Percentiles rank a stretch among this genome's conserved stretches.
Conservation (phyloP, 2,888 invertebrate genomes). For the Xestobium rufovillosum region DNA sequence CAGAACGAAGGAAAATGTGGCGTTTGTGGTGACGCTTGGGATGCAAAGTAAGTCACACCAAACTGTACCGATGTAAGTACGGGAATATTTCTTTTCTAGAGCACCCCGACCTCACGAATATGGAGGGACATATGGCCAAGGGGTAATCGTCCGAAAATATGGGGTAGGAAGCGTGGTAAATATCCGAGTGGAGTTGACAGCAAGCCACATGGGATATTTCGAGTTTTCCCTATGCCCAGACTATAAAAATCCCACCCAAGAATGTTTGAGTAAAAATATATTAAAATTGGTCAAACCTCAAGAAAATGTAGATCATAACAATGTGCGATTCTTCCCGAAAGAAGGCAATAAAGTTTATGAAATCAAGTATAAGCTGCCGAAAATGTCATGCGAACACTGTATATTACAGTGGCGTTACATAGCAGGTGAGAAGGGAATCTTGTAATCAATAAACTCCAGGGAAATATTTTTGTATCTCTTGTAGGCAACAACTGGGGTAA, state of each 20-base stretch:
- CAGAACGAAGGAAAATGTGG: slow-evolving; percentile 79
- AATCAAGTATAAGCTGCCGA: slow-evolving; percentile 49
- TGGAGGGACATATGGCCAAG: slow-evolving; percentile 76
- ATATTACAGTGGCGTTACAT: slow-evolving; percentile 84
- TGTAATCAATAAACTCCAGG: slow-evolving; percentile 1
- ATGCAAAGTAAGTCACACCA: slow-evolving; percentile 42
- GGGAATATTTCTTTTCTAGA: slow-evolving; percentile 26
- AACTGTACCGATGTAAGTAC: background rate
- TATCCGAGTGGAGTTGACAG: slow-evolving; percentile 77
- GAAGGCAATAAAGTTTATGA: slow-evolving; percentile 75
- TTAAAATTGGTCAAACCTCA: slow-evolving; percentile 47
- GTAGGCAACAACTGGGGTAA: slow-evolving; percentile 69
- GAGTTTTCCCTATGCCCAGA: slow-evolving; percentile 78
- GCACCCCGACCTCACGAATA: slow-evolving; percentile 71
- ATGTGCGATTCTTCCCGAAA: slow-evolving; percentile 62
- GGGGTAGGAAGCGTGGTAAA: slow-evolving; percentile 59
- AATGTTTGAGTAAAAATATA: slow-evolving; percentile 68
- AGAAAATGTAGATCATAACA: slow-evolving; percentile 44
- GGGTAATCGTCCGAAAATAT: slow-evolving; percentile 74
- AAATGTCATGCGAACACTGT: slow-evolving; percentile 69
- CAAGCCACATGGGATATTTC: slow-evolving; percentile 80
- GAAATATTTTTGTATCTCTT: slow-evolving; percentile 10
- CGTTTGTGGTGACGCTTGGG: slow-evolving; percentile 81
- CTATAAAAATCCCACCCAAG: slow-evolving; percentile 60
- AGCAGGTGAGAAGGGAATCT: slow-evolving; percentile 49